phyloP scores from a whole-genome alignment of 2,888 invertebrate species.

The Drosophila stalkeri region DNA sequence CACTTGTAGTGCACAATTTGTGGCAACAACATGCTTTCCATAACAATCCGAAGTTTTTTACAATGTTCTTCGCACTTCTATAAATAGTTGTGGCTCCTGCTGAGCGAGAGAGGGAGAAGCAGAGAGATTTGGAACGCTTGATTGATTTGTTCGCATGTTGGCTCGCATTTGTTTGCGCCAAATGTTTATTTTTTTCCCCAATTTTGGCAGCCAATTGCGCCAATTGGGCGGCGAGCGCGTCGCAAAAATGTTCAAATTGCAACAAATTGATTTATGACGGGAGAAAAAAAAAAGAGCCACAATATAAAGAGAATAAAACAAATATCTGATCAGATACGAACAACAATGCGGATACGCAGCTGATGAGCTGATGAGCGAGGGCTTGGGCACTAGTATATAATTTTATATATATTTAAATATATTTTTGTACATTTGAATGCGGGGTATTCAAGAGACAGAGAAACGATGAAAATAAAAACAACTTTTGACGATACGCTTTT shows the following conservation, averaged over 20 bases:
- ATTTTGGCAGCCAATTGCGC: constrained; percentile 61
- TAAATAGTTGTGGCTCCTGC: constrained; percentile 6
- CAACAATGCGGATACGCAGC: constrained; percentile 66
- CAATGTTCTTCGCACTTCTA: constrained; percentile 8
- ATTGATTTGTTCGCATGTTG: constrained; percentile 64
- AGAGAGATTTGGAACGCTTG: constrained; percentile 30
- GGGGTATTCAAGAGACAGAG: constrained; percentile 20
- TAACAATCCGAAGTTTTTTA: constrained; percentile 1
- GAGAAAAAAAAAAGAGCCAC: constrained; percentile 8
- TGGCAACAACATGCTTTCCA: background rate
- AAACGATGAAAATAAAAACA: background rate
- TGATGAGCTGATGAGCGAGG: constrained; percentile 6
- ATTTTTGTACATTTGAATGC: background rate
- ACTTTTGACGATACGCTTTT: constrained; percentile 17
- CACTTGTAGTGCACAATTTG: background rate
- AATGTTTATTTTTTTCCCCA: constrained; percentile 48
- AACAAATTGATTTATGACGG: constrained; percentile 77
- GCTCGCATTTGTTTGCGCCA: constrained; percentile 39
- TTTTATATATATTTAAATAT: background rate
- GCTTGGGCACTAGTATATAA: constrained; percentile 16
- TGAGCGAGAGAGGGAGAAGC: constrained; percentile 3
- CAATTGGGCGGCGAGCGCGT: constrained; percentile 61
- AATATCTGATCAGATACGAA: constrained; percentile 24
- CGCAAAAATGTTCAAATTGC: constrained; percentile 62
- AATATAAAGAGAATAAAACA: background rate